phyloP scores from a whole-genome alignment of 2,113 vertebrate species.

The Mesocricetus auratus region DNA sequence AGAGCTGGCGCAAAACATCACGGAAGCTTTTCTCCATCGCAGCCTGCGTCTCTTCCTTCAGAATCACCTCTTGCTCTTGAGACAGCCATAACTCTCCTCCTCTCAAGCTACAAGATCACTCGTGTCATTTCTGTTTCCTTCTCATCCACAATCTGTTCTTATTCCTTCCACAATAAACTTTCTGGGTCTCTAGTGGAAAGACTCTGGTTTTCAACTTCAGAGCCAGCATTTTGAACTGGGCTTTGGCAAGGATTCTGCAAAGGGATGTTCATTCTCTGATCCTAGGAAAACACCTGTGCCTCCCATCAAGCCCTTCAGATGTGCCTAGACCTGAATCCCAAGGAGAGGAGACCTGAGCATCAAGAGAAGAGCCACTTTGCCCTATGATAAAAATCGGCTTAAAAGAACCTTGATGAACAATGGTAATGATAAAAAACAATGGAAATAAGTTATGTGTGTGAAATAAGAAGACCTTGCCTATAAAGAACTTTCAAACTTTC shows the following conservation, averaged over 20 bases:
- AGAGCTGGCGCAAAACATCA: neutral
- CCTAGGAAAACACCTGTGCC: neutral
- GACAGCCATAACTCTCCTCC: neutral
- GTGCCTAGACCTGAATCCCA: neutral
- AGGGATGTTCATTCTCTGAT: neutral
- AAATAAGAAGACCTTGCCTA: neutral
- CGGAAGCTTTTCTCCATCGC: neutral
- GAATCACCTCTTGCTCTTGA: neutral
- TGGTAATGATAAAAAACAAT: neutral
- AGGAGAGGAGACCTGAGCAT: neutral
- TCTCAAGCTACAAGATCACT: neutral
- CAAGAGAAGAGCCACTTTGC: neutral
- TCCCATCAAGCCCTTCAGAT: neutral
- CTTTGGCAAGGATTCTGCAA: neutral
- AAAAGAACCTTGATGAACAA: slow-evolving; percentile 15
- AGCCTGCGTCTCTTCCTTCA: neutral
- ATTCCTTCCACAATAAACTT: neutral
- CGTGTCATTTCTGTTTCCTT: neutral
- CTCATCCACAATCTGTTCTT: neutral
- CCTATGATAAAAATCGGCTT: neutral
- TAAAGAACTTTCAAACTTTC: neutral
- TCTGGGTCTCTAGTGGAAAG: neutral
- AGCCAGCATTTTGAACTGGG: neutral
- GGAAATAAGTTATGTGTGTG: neutral
- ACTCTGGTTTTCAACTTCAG: neutral